These are phyloP conservation scores for Siderastrea siderea DNA, from an alignment of 92 coral and sea anemone genomes.

Conservation along the genomic window DNA sequence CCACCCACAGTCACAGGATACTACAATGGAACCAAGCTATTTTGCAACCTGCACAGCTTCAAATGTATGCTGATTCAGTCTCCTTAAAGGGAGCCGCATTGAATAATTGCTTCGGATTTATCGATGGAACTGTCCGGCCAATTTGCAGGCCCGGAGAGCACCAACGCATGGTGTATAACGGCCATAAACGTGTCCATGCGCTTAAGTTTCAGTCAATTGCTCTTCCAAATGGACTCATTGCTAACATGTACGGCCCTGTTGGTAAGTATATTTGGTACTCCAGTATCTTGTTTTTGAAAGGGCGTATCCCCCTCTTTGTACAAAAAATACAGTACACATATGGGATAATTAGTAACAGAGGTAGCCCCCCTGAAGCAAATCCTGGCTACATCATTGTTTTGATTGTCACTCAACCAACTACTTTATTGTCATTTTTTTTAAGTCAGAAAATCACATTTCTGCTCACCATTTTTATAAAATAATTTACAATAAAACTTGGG, in stretches of 20 bases:
- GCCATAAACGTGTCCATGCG: too few relatives aligned
- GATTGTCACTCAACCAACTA: constrained; percentile 31
- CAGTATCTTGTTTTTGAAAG: constrained; percentile 4
- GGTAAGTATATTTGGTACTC: constrained; percentile 4
- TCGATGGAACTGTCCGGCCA: constrained; percentile 30
- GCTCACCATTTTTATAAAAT: constrained; percentile 44
- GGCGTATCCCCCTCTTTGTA: neutral
- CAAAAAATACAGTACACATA: constrained; percentile 22
- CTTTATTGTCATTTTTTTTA: constrained; percentile 14
- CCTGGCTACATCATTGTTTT: constrained; percentile 17
- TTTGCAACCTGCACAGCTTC: constrained; percentile 43
- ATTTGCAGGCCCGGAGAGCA: neutral
- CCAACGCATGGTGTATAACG: too few relatives aligned
- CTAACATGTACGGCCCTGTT: constrained; percentile 30
- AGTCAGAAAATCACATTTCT: constrained; percentile 20
- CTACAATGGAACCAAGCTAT: constrained; percentile 44
- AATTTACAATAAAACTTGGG: constrained; percentile 15
- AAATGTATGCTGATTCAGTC: constrained; percentile 49
- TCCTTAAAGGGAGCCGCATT: constrained; percentile 32
- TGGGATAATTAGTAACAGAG: constrained; percentile 19
- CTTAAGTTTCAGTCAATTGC: constrained; percentile 17
- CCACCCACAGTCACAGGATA: constrained; percentile 47
- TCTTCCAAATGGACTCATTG: constrained; percentile 24
- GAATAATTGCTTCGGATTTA: constrained; percentile 41
- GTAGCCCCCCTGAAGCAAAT: constrained; percentile 27